Base-by-base conservation (phyloP, 2,888 invertebrate species). In the Tridacna gigas region DNA sequence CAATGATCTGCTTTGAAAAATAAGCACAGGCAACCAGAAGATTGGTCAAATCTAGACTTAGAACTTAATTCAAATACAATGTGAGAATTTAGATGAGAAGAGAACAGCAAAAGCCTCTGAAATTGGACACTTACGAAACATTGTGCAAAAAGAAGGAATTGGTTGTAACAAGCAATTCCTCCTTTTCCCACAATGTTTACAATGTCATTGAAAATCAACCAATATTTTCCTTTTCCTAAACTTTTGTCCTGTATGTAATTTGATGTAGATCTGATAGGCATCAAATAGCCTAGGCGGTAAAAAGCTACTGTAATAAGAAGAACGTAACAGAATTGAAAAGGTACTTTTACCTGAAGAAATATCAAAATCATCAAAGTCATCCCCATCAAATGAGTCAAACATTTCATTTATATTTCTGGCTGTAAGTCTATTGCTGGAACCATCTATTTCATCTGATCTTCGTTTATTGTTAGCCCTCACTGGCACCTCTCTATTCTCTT, bases 341-440 rank as follows among this genome's bases (percentile, higher is more conserved):
- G 20, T 20, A 20, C 56, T 20, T 56, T 56, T 76, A 85, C 82
- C 73, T 78, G 77, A 56, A 22, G 74, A 26, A 15, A 83, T 47
- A 66, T 83, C 81, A 74, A 81, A 81, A 61, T 81, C 81, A 48
- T 80, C 76, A 71, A 73, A 65, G 37, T 81, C 81, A 66, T 80
- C 84, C 51, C 83, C 86, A 69, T 66, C 78, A 37, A 80, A 84
- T 11, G 80, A 79, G n/a, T 77, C 65, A 56, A 89, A 89, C 84
- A 86, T 86, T 47, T 78, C 85, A 22, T 77, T 69, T 20, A 80
- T 37, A 56, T 79, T 74, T 13, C 63, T 77, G 28, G 74, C 69
- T 11, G 65, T 37, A n/a, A 63, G 63, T 26, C 20, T 79, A 28
- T 61, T 61, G 66, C 82, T 75, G 63, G 74, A 78, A 51, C 71